Base-by-base conservation (phyloP, 2,888 invertebrate species). In the Lasioglossum pauxillum region DNA sequence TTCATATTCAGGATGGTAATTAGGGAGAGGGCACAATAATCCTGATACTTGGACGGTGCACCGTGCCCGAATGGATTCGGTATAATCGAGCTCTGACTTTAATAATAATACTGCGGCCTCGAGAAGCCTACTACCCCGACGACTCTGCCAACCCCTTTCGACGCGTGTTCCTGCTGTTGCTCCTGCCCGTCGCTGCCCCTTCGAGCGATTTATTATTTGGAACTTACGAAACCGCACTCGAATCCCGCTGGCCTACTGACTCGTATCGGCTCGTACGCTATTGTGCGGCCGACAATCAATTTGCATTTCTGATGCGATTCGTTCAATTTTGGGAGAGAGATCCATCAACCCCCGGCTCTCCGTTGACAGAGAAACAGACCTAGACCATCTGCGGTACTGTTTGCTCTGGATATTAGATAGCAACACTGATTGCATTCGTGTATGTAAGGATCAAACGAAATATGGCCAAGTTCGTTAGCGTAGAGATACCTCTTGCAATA, bases 1-100 rank as follows among this genome's bases (percentile, higher is more conserved):
- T 94, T 94, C 93, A 93, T 95, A 93, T 94, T 94, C 93, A 92
- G 93, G 92, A 94, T 94, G 94, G 94, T 95, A 94, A 95, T 95
- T 95, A 94, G 93, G 91, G 89, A 88, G 80, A 88, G 87, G 88
- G 91, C 92, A 94, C 94, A 94, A 94, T 94, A 94, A 94, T 94
- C 92, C 92, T 90, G 92, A 91, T 91, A 91, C 90, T 92, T 89
- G 87, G 88, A 87, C 86, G 80, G 78, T 79, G 78, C 75, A 79
- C 80, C 81, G 76, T 75, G 83, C 77, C 85, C 82, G 83, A 85
- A 89, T 80, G 83, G 86, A 90, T 90, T 78, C 84, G 69, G 82
- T 85, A 85, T 84, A 88, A 82, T 83, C 84, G 90, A 82, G 82
- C 85, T 78, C 82, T 86, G 91, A 90, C 89, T 91, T 91, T 85